Percentiles rank a stretch among this genome's conserved stretches.
Conservation (phyloP, 1,140 invertebrate genomes). For the Orchesella cincta region DNA sequence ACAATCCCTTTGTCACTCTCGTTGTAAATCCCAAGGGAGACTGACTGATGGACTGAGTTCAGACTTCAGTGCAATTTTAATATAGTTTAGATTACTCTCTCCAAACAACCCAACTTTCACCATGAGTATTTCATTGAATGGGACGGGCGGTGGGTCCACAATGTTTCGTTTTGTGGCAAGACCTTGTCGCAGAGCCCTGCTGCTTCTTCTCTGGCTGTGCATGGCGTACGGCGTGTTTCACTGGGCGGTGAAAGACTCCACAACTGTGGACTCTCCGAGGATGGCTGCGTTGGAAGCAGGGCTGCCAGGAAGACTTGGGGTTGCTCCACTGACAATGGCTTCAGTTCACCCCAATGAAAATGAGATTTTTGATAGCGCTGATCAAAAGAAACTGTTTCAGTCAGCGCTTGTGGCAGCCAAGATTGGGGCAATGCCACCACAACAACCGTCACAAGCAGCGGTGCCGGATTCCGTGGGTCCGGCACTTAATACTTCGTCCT, state of each 20-base stretch:
- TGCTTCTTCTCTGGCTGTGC: constrained; percentile 47
- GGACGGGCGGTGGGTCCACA: neutral
- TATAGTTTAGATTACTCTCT: too few species aligned
- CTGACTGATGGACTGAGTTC: too few species aligned
- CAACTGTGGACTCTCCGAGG: neutral
- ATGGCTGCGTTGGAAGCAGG: neutral
- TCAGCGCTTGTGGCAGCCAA: too few species aligned
- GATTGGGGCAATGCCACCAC: neutral
- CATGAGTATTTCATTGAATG: constrained; percentile 18
- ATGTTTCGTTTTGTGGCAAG: constrained; percentile 29
- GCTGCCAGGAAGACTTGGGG: neutral
- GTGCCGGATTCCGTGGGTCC: neutral
- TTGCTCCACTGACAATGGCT: neutral
- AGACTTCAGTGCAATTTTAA: too few species aligned
- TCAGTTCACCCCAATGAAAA: neutral
- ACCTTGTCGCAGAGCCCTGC: constrained; percentile 41
- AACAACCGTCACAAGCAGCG: neutral
- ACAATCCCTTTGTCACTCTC: too few species aligned
- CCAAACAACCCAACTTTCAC: too few species aligned
- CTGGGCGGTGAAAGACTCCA: constrained; percentile 33
- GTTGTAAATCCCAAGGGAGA: too few species aligned
- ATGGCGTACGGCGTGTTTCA: constrained; percentile 51
- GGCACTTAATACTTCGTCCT: neutral
- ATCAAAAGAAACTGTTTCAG: too few species aligned
- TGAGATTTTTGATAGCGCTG: neutral